A percentile compares a stretch with the other conserved stretches of the same genome.
Evolutionary conservation across 2,888 invertebrate genomes (phyloP).

Genomic region (Lamellibrachia satsuma): DNA sequence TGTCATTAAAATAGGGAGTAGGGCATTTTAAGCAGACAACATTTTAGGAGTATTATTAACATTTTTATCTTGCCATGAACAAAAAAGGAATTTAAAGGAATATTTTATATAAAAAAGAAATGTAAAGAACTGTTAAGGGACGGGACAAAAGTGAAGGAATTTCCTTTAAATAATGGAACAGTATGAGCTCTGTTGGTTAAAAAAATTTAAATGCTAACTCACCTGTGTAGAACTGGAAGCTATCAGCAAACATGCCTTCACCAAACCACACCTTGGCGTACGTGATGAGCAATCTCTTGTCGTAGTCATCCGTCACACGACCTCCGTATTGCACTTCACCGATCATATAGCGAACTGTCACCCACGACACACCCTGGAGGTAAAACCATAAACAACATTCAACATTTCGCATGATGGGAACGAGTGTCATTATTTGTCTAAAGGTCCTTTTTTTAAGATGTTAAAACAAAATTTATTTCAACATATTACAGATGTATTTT

Average conservation of each 20-base stretch:
- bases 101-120: no score
- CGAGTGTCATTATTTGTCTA: no score
- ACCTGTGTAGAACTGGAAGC: constrained; percentile 92
- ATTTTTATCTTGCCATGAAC: no score
- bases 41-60: no score
- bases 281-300: constrained; percentile 89
- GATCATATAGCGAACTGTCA: constrained; percentile 95
- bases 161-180: neutral
- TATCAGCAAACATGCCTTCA: constrained; percentile 83
- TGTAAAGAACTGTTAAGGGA: no score
- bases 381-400: neutral
- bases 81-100: no score
- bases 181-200: constrained; percentile 13
- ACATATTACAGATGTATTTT: neutral
- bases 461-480: neutral
- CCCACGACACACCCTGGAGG: constrained; percentile 88
- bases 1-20: no score
- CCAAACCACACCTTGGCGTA: constrained; percentile 94
- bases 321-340: constrained; percentile 89
- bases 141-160: neutral
- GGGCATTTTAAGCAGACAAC: no score
- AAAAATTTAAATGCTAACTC: constrained; percentile 22
- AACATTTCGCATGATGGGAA: neutral
- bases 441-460: neutral
- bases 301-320: constrained; percentile 95